Evolutionary conservation across 2,888 invertebrate species (phyloP).

Genomic region (Barypeithes pellucidus): DNA sequence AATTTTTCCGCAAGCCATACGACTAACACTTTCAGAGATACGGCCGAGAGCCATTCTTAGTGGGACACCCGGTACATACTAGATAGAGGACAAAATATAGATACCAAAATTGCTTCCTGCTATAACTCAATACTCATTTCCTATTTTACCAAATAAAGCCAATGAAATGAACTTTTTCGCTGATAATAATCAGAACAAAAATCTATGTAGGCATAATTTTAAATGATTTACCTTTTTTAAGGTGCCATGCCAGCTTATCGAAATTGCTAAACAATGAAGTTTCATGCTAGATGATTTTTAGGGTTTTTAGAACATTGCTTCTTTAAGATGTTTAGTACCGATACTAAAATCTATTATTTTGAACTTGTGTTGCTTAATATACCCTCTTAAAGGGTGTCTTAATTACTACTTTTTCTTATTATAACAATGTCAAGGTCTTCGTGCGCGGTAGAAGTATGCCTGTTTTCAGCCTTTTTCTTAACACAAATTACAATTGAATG

Average conservation of each 20-base stretch:
- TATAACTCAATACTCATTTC: neutral
- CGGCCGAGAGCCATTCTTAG: too few species aligned
- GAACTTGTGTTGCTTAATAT: constrained; percentile 18
- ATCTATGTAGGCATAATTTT: neutral
- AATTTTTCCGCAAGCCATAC: too few species aligned
- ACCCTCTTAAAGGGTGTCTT: constrained; percentile 32
- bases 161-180: neutral
- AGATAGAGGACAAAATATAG: too few species aligned
- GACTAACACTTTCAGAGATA: too few species aligned
- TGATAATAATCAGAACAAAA: neutral
- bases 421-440: constrained; percentile 14
- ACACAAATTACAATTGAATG: too few species aligned
- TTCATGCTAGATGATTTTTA: constrained; percentile 42
- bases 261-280: constrained; percentile 45
- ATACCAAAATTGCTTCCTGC: too few species aligned
- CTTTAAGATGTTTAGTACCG: constrained; percentile 31
- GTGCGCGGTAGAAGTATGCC: too few species aligned
- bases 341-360: constrained; percentile 30
- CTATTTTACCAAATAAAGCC: neutral
- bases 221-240: constrained; percentile 5
- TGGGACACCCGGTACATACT: too few species aligned
- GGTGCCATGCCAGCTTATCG: neutral
- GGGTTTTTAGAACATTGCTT: constrained; percentile 45
- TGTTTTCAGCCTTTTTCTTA: too few species aligned
- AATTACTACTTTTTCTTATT: neutral